A percentile compares a stretch with the other conserved stretches of the same genome.
These are phyloP conservation scores for Micromesistius poutassou DNA, from an alignment of 2,797 vertebrate genomes.

Conservation along the genomic window DNA sequence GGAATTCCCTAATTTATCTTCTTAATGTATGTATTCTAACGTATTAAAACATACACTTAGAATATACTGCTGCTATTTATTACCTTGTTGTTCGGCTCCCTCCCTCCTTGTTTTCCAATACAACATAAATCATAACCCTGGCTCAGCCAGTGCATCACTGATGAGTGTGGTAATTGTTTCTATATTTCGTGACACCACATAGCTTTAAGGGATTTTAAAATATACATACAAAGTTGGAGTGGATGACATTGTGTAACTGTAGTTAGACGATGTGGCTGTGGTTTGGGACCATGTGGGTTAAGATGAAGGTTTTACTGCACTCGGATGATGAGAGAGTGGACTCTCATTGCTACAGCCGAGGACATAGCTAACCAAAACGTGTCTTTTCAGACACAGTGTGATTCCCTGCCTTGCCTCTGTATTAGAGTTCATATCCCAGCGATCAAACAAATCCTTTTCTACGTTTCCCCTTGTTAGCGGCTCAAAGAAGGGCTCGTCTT, in stretches of 20 bases:
- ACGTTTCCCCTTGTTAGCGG: not conserved
- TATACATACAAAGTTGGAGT: not conserved
- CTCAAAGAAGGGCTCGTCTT: not conserved
- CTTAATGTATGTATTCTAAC: slow-evolving; percentile 1
- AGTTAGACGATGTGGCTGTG: too few relatives aligned
- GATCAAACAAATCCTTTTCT: not conserved
- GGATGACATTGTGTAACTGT: too few relatives aligned
- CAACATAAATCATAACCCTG: not conserved
- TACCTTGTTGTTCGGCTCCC: not conserved
- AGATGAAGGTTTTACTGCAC: too few relatives aligned
- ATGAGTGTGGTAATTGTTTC: not conserved
- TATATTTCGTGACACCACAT: not conserved
- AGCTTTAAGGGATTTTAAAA: not conserved
- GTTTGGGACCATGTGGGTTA: too few relatives aligned
- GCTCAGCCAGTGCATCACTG: not conserved
- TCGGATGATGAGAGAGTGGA: too few relatives aligned
- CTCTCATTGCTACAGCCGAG: too few relatives aligned
- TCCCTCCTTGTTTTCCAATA: not conserved
- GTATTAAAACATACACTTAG: not conserved
- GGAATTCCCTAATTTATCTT: not conserved
- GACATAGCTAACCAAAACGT: too few relatives aligned
- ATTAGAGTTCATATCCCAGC: too few relatives aligned
- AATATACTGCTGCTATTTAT: not conserved
- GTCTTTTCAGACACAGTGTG: too few relatives aligned
- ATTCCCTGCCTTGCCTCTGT: too few relatives aligned